Base-by-base conservation (phyloP, 2,888 invertebrate genomes). In the Tenthredo distinguenda region DNA sequence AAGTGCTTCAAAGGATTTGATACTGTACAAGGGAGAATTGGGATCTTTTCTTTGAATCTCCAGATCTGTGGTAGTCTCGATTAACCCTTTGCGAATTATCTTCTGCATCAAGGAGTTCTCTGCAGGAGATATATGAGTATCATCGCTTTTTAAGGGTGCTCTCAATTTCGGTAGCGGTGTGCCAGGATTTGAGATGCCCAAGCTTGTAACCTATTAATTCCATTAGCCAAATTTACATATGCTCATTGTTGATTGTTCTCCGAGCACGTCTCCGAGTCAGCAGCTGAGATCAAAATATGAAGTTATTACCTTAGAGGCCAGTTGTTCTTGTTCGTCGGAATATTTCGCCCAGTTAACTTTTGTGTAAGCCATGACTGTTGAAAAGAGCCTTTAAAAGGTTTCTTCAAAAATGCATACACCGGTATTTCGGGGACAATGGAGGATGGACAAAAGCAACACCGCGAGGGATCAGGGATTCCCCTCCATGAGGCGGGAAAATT, bases 21-120 rank as follows among this genome's bases (percentile, higher is more conserved):
- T 97, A n/a, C 99, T 99, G 94, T 98, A 98, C 58, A 99, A 94
- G 0, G 99, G 99, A 4, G 99, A 99, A 88, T 96, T 97, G 0
- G 99, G 99, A 94, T 99, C 98, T 92, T 97, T 97, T 87, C 98
- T 95, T 92, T 98, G 97, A 77, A 99, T 95, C 94, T 99, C 99
- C 87, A 99, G 95, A 89, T 98, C 97, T 90, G 96, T 95, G 91
- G 97, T 98, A 0, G 96, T 97, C 90, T 98, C 97, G 0, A 99
- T 97, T 87, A 99, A 95, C 71, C 98, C 98, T 91, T 97, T 98
- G 40, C 98, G 95, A 85, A 99, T 97, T 84, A 99, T 97, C 95
- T 99, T 99, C 93, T 98, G 97, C 74, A 99, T 94, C 1, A 98
- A 94, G 31, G 99, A 98, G 18, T 96, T 95, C 91, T 98, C 98